phyloP scores from a whole-genome alignment of 2,888 invertebrate genomes.

The Pyrrhosoma nymphula region DNA sequence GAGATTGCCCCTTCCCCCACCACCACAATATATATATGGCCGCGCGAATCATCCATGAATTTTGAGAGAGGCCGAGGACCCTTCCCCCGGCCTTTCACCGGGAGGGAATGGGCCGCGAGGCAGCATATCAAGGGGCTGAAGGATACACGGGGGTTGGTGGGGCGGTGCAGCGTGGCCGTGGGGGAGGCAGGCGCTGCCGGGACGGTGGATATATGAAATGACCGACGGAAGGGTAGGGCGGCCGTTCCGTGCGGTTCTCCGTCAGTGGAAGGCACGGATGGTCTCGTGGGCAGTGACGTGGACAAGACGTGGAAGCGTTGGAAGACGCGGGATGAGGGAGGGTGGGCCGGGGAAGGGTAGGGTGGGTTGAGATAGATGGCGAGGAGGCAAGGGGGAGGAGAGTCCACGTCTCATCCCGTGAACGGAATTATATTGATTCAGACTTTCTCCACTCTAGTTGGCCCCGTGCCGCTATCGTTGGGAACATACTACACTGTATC shows the following conservation, averaged over 20 bases:
- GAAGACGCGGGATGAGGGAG: background rate
- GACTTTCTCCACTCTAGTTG: background rate
- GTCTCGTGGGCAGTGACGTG: background rate
- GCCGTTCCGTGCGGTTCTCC: background rate
- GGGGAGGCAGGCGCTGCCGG: background rate
- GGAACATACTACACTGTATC: background rate
- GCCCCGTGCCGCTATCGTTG: background rate
- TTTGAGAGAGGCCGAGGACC: background rate
- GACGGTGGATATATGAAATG: background rate
- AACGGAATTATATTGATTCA: background rate
- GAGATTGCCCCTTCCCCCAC: background rate
- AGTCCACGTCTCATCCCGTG: background rate
- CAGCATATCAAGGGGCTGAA: too few relatives aligned
- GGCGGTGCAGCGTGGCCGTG: background rate
- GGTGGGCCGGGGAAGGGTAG: background rate
- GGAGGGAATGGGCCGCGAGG: too few relatives aligned
- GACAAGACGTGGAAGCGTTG: background rate
- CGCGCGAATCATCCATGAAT: slow-evolving; percentile 11
- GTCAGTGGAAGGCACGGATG: background rate
- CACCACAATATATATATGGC: background rate
- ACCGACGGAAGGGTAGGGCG: background rate
- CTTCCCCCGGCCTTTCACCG: background rate
- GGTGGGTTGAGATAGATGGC: background rate
- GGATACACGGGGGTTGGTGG: background rate
- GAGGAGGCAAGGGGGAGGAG: background rate